Conservation (phyloP, 2,888 invertebrate species). For the Rhagium mordax region DNA sequence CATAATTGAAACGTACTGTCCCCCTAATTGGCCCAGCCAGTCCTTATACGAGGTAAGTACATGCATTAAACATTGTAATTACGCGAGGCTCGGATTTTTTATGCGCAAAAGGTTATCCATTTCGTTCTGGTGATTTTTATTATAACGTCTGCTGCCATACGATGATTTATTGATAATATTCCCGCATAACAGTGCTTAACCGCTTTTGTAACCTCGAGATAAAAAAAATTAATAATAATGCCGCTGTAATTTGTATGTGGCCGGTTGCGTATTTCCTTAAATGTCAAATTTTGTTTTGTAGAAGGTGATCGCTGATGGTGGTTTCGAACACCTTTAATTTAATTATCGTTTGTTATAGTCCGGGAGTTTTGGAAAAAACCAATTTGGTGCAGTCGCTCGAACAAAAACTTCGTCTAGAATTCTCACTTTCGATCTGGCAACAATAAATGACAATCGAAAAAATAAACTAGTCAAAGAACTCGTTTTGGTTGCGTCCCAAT, state of each 20-base stretch:
- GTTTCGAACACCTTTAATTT: neutral
- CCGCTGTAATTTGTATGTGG: neutral
- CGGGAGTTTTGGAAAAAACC: neutral
- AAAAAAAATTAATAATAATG: neutral
- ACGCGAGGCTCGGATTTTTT: neutral
- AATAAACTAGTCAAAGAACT: too few species aligned
- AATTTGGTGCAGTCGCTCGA: too few species aligned
- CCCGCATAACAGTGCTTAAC: neutral
- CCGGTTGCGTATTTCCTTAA: slow-evolving; percentile 8
- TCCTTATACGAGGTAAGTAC: neutral
- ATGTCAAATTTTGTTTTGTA: slow-evolving; percentile 17
- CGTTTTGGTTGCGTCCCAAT: too few species aligned
- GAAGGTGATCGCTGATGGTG: neutral
- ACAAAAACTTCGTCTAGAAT: too few species aligned
- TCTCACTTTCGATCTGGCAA: too few species aligned
- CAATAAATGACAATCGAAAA: too few species aligned
- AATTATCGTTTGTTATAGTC: neutral
- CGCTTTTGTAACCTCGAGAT: slow-evolving; percentile 12
- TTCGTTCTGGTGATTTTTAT: neutral
- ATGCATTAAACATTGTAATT: neutral
- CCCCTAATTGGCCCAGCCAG: neutral
- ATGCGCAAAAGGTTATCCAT: neutral
- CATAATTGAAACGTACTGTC: neutral
- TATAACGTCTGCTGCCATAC: neutral
- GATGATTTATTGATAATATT: slow-evolving; percentile 16